Conservation (phyloP, 2,888 invertebrate species). For the Malthinus seriepunctatus region DNA sequence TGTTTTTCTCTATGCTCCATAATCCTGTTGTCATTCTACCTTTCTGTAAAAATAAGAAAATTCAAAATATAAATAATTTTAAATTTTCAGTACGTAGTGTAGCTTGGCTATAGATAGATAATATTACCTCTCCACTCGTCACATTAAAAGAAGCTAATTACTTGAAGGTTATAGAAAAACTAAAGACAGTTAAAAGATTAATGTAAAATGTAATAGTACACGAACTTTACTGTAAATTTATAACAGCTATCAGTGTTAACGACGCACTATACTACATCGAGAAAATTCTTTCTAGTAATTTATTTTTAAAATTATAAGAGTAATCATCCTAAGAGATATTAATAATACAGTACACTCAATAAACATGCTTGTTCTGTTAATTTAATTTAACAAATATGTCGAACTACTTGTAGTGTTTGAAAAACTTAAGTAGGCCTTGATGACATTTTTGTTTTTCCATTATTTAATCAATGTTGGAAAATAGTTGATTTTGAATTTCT, state of each 20-base stretch:
- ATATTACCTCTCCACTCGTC: too few species aligned
- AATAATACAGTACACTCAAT: slow-evolving; percentile 16
- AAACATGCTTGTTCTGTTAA: slow-evolving; percentile 6
- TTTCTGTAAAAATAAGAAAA: too few species aligned
- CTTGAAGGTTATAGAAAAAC: slow-evolving; percentile 5
- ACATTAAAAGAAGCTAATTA: too few species aligned
- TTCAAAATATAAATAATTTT: too few species aligned
- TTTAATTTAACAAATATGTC: background rate
- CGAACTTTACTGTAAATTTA: slow-evolving; percentile 45
- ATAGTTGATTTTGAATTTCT: too few species aligned
- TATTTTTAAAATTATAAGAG: slow-evolving; percentile 42
- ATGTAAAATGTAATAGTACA: slow-evolving; percentile 43
- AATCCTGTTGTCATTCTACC: too few species aligned
- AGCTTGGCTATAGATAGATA: too few species aligned
- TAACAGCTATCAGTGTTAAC: slow-evolving; percentile 45
- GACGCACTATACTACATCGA: slow-evolving; percentile 39
- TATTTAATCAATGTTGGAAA: too few species aligned
- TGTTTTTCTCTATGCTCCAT: too few species aligned
- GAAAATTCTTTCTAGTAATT: slow-evolving; percentile 40
- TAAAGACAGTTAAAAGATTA: slow-evolving; percentile 23
- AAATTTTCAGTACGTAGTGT: too few species aligned
- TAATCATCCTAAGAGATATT: slow-evolving; percentile 35
- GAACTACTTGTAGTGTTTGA: background rate
- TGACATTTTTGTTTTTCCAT: too few species aligned
- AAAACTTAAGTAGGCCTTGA: too few species aligned